These are phyloP conservation scores for Crocuta crocuta DNA, from an alignment of 2,113 vertebrate genomes.

Conservation along the genomic window DNA sequence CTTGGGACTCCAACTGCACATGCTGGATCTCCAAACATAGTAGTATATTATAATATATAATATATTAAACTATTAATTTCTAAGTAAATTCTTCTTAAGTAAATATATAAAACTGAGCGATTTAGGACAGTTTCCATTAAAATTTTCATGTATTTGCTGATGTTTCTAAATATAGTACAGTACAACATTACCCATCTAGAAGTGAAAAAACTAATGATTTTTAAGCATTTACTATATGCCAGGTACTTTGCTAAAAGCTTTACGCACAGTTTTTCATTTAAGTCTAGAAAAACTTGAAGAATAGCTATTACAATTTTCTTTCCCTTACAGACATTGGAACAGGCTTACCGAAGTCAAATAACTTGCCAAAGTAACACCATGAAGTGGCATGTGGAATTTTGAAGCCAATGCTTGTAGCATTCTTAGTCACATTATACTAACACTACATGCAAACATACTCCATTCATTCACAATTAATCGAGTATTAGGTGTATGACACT, in stretches of 20 bases:
- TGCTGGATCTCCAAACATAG: not conserved
- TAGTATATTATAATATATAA: not conserved
- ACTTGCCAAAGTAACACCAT: not conserved
- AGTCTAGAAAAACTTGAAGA: not conserved
- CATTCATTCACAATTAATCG: not conserved
- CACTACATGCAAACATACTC: not conserved
- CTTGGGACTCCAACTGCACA: not conserved
- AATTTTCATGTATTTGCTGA: constrained; percentile 1
- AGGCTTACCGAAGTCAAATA: not conserved
- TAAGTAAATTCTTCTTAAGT: not conserved
- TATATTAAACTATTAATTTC: not conserved
- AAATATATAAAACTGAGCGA: not conserved
- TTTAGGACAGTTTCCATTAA: not conserved
- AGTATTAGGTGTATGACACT: not conserved
- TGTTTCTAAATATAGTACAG: not conserved
- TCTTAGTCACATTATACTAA: not conserved
- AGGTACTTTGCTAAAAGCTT: not conserved
- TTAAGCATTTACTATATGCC: not conserved
- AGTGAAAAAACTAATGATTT: not conserved
- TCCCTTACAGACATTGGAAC: not conserved
- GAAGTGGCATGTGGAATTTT: not conserved
- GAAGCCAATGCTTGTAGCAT: not conserved
- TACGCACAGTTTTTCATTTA: not conserved
- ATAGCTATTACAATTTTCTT: not conserved
- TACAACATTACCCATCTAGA: not conserved